Evolutionary conservation across 2,797 vertebrate genomes (phyloP), one percentile per base, ranked within the genome.

Genomic region (Neosalanx taihuensis): DNA sequence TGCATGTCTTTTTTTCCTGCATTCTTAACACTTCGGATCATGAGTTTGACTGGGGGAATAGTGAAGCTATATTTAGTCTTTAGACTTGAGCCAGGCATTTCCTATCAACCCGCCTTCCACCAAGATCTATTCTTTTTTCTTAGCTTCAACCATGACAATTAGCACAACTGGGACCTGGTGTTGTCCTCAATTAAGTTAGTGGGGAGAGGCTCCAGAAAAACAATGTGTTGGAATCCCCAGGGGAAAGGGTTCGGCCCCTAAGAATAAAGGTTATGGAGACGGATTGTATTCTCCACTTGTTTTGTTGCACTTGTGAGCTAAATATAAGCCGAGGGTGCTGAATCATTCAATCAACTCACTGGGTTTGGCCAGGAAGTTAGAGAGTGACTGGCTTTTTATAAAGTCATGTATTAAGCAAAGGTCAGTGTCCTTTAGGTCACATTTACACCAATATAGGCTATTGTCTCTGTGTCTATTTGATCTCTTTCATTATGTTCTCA

Each of bases 31-130:
- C 64, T 46, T 46, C 20, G 1, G 33, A 65, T 26, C 23, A 26
- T 26, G 23, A 26, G 26, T 26, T 66, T 65, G 7, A 63, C 67
- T 84, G 76, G 63, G 76, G 76, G 58, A 61, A 33, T 66, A 73
- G 30, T 77, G 69, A 35, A 73, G 80, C 89, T 91, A 93, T 88
- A 89, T 90, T 86, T 92, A 93, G 89, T 87, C 67, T 5, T 35
- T 18, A 29, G 10, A 65, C 81, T 64, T 83, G 76, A 83, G 68
- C 73, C 76, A 79, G 80, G 78, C 83, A 88, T 89, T 93, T 93
- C 91, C 91, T 89, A 73, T 77, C 81, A 79, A 72, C 72, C 69
- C 79, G 64, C 69, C 74, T 35, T 7, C 26, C 23, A 31, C 60
- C 60, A 72, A 75, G 77, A 57, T 64, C 51, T 65, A 73, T 79